Base-by-base conservation (phyloP, 2,113 vertebrate species). In the Nycticryphes semicollaris region DNA sequence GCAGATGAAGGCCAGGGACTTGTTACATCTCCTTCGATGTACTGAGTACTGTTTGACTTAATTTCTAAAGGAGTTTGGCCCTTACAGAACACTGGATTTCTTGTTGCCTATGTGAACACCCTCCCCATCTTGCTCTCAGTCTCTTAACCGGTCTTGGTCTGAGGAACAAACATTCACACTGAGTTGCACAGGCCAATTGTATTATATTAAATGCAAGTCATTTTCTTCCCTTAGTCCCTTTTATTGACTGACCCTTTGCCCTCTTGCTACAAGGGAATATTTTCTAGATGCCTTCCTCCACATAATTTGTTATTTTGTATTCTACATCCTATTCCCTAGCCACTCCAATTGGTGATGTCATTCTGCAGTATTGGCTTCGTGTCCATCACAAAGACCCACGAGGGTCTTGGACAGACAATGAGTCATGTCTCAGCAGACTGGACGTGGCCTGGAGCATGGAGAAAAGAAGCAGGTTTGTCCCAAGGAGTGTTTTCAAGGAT, bases 61-160 rank as follows among this genome's bases (percentile, higher is more conserved):
- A 25, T 43, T 92, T 53, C 60, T 17, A 15, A 17, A 48, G 31
- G 60, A 78, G 4, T 62, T 14, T 45, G 15, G 6, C 35, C 22
- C 57, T 67, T 80, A 48, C 5, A 6, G n/a, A 48, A 13, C 14
- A 10, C 14, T 19, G 69, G 24, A 33, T 80, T 94, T 72, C 31
- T 35, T 48, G 14, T 10, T 22, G 7, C 10, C 74, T 4, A 5
- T 3, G 5, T 30, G 54, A 60, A 51, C 13, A 22, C 16, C 15
- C 4, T 45, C n/a, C 31, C 12, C 35, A 16, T 4, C 63, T 47
- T 14, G 1, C 16, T 73, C 27, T 37, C 53, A 41, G 16, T 20
- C 41, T 59, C 4, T 2, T 6, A 33, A 25, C 37, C 1, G 1
- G 20, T 31, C 59, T 47, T 3, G 1, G 27, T 31, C 19, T 84